phyloP scores from a whole-genome alignment of 35 echinoderm and acorn worm genomes.

The Stichopus chloronotus region DNA sequence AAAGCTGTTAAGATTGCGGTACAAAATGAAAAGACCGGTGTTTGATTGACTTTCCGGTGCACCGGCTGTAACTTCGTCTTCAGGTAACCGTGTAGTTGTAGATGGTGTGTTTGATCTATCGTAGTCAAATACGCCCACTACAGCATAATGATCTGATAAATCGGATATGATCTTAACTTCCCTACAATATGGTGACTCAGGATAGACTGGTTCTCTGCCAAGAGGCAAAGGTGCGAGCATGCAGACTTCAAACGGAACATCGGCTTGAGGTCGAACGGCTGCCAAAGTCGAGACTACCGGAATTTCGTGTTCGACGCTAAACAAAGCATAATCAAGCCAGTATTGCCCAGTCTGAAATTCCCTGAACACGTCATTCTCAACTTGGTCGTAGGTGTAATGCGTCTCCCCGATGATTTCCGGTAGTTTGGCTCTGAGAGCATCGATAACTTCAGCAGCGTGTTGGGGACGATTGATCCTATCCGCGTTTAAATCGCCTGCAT shows the following conservation, averaged over 20 bases:
- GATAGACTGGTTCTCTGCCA: constrained; percentile 45
- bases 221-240: constrained; percentile 31
- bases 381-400: constrained; percentile 71
- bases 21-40: not conserved
- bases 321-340: constrained; percentile 91
- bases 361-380: constrained; percentile 71
- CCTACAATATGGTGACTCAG: constrained; percentile 26
- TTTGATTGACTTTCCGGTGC: not conserved
- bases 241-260: constrained; percentile 70
- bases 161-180: constrained; percentile 55
- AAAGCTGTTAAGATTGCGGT: not conserved
- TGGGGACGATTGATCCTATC: constrained; percentile 53
- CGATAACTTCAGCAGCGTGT: constrained; percentile 71
- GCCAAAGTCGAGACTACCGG: constrained; percentile 52
- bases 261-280: constrained; percentile 62
- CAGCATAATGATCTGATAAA: constrained; percentile 76
- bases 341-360: not conserved
- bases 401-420: constrained; percentile 75
- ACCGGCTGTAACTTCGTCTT: constrained; percentile 17
- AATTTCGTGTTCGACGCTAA: constrained; percentile 65
- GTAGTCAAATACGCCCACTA: constrained; percentile 67
- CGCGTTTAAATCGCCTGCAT: constrained; percentile 90
- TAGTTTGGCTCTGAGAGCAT: constrained; percentile 54
- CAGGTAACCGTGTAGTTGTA: not conserved
- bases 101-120: not conserved